Evolutionary conservation across 92 coral and sea anemone genomes (phyloP).

Genomic region (Bergia sp.): DNA sequence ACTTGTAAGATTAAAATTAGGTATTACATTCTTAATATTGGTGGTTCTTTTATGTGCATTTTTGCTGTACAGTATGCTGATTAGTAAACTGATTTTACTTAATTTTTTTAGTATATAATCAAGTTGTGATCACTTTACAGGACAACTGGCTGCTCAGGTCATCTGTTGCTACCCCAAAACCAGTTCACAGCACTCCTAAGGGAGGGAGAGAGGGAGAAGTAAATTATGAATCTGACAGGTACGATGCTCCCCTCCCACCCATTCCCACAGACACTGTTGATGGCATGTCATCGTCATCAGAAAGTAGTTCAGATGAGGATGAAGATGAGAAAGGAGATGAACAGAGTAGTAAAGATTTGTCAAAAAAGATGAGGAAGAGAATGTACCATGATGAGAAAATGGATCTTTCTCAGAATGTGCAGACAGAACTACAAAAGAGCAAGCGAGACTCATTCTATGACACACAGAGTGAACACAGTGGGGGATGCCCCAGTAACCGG

Average conservation of each 20-base stretch:
- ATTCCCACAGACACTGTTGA: conserved; percentile 69
- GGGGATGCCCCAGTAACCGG: conserved; percentile 47
- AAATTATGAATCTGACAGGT: conserved; percentile 59
- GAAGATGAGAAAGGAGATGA: conserved; percentile 57
- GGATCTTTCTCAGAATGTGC: conserved; percentile 5
- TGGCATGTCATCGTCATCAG: conserved; percentile 72
- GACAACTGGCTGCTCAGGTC: conserved; percentile 55
- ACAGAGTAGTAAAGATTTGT: conserved; percentile 12
- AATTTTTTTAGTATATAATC: background rate
- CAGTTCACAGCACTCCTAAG: conserved; percentile 59
- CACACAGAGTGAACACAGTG: conserved; percentile 86
- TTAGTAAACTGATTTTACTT: no score
- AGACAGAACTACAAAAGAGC: conserved; percentile 37
- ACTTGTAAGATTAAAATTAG: no score
- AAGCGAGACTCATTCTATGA: conserved; percentile 66
- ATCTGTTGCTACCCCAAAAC: conserved; percentile 29
- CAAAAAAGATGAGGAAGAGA: background rate
- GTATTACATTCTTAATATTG: no score
- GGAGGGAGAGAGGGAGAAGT: conserved; percentile 19
- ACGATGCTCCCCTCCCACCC: conserved; percentile 93
- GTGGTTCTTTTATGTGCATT: no score
- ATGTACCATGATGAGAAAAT: conserved; percentile 1
- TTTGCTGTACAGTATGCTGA: no score
- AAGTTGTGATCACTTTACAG: conserved; percentile 11
- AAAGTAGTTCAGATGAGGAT: conserved; percentile 84